Base-by-base conservation (phyloP, 2,888 invertebrate genomes). In the Stenurella melanura region DNA sequence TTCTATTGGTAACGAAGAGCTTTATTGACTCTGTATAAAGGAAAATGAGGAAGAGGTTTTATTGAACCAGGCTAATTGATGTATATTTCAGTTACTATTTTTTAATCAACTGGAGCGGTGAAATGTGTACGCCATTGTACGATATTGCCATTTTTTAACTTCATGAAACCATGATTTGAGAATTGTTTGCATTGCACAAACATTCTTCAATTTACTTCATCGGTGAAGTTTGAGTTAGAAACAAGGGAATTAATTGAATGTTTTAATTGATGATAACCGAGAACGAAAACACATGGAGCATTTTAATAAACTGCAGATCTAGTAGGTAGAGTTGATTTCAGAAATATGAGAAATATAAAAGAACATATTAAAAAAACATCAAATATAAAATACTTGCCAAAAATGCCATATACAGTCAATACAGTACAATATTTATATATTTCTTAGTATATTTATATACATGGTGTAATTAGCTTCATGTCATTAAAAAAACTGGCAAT, bases 21-120 rank as follows among this genome's bases (percentile, higher is more conserved):
- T 42, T 50, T 67, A 50, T 50, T 50, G 19, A 67, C 21, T 67
- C 21, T 42, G 38, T 64, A 9, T 67, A 26, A 56, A 56, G 50
- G 50, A 50, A 67, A 42, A 21, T n/a, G 15, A 26, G 67, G 54
- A n/a, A 67, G 26, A 67, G 18, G 38, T 38, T 63, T 63, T 18
- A 63, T 61, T 61, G 61, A 58, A 58, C 21, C 4, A 19, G 11
- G 1, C 19, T 58, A 58, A 58, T 58, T 58, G 6, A 50, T 50
- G 50, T 50, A 34, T 42, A 42, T 42, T 11, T 42, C 42, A 42
- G 42, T 42, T 7, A n/a, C n/a, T n/a, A 0, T 50, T 50, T 50
- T 50, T 34, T 34, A 34, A 50, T 15, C n/a, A 12, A 50, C 3
- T 15, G 6, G 50, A n/a, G 5, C 50, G 6, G 50, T n/a, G 7